Evolutionary conservation across 1,140 invertebrate species (phyloP).

Genomic region (Drosophila yakuba): DNA sequence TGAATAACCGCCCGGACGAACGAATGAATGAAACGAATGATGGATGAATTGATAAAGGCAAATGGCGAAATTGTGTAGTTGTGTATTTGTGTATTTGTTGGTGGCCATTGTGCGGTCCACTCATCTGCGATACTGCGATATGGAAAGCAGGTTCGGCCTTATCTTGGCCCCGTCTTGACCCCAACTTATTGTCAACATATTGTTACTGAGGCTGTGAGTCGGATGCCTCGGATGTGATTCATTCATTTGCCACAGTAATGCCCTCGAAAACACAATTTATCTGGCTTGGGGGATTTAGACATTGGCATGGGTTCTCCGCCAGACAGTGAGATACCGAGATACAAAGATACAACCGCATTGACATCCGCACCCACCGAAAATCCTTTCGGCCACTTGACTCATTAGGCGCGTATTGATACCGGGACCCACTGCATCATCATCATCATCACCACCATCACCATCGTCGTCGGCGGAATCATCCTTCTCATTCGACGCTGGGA

Average conservation of each 20-base stretch:
- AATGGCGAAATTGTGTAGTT: conserved; percentile 49
- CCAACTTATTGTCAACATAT: conserved; percentile 68
- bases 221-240: conserved; percentile 60
- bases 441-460: conserved; percentile 20
- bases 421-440: conserved; percentile 28
- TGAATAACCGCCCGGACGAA: conserved; percentile 36
- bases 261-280: conserved; percentile 71
- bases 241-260: conserved; percentile 72
- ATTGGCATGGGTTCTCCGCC: conserved; percentile 32
- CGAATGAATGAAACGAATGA: conserved; percentile 62
- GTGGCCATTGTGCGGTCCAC: conserved; percentile 51
- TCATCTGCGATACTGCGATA: conserved; percentile 53
- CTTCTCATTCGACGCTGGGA: conserved; percentile 23
- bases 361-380: conserved; percentile 75
- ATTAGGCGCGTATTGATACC: conserved; percentile 75
- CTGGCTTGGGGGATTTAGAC: conserved; percentile 63
- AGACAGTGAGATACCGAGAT: conserved; percentile 32
- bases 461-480: not conserved
- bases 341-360: conserved; percentile 39
- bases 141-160: conserved; percentile 46
- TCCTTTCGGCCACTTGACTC: conserved; percentile 80
- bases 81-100: conserved; percentile 31
- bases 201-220: conserved; percentile 24
- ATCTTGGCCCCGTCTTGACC: conserved; percentile 57
- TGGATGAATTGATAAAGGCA: conserved; percentile 60